phyloP scores from a whole-genome alignment of 2,797 vertebrate species.

The Crocodylus rhombifer region DNA sequence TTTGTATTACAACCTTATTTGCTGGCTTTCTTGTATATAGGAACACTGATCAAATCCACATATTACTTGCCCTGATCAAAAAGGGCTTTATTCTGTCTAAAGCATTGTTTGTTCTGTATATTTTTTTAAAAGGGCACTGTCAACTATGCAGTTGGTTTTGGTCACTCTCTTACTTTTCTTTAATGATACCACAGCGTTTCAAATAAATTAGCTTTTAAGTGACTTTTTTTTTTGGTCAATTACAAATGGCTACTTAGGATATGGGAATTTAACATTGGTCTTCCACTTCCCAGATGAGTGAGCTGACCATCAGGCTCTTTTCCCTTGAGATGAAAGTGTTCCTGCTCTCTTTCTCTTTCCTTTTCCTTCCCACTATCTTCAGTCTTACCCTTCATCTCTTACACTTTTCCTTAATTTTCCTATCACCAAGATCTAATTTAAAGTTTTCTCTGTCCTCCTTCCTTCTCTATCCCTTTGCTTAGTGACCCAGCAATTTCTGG shows the following conservation, averaged over 20 bases:
- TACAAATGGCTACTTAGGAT: slow-evolving; percentile 37
- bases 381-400: too few relatives aligned
- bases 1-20: background rate
- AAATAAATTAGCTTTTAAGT: slow-evolving; percentile 15
- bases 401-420: background rate
- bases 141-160: background rate
- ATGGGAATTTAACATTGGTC: background rate
- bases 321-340: too few relatives aligned
- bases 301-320: too few relatives aligned
- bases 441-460: background rate
- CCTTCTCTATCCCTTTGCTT: background rate
- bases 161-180: background rate
- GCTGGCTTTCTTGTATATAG: background rate
- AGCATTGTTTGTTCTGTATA: background rate
- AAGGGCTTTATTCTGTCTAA: background rate
- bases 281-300: too few relatives aligned
- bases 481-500: background rate
- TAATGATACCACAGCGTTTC: background rate
- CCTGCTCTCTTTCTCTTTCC: too few relatives aligned
- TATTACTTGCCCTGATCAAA: background rate
- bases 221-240: slow-evolving; percentile 1
- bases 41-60: background rate
- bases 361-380: too few relatives aligned
- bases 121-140: background rate
- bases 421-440: slow-evolving; percentile 8